Base-by-base conservation (phyloP, 1,140 invertebrate species). In the Caenorhabditis brenneri region DNA sequence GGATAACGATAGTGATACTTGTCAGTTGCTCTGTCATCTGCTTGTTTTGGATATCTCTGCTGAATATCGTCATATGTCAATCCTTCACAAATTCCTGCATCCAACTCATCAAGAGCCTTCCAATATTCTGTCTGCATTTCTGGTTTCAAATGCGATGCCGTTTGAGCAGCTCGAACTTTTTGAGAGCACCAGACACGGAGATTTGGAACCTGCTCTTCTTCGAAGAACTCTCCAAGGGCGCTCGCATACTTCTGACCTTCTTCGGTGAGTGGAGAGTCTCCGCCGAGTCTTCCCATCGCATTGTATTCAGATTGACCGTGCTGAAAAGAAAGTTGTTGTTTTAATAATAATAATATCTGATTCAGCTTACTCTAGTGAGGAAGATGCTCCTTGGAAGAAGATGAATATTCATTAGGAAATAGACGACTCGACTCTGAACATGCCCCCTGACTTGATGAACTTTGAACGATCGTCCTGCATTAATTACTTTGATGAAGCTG, bases 341-440 rank as follows among this genome's bases (percentile, higher is more conserved):
- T 5, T 6, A 65, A 42, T 36, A 7, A 19, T 33, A 36, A 36
- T 10, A 12, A 2, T 22, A 22, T 9, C 3, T 27, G 7, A 78
- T n/a, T 10, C 5, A n/a, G 92, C 93, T 93, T 89, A 95, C 95
- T 92, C 97, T 94, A 1, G 96, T 98, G 22, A 90, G 74, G 82
- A 89, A 90, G 88, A 99, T 99, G 16, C 97, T 98, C 85, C 97
- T 93, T 9, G 97, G 97, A 69, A 96, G 94, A 81, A 99, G 97
- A 91, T 99, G 97, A 91, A 99, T 99, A 91, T 99, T 99, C 97
- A 99, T 99, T n/a, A 99, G 92, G 91, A 99, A 99, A 91, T 99
- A 99, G 6, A 98, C 97, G 88, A 99, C 98, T 83, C 97, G 93
- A 84, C 96, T 96, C 88, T 99, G 96, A 89, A 99, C 96, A 91